phyloP scores from a whole-genome alignment of 1,140 invertebrate genomes.

The Drosophila serrata region DNA sequence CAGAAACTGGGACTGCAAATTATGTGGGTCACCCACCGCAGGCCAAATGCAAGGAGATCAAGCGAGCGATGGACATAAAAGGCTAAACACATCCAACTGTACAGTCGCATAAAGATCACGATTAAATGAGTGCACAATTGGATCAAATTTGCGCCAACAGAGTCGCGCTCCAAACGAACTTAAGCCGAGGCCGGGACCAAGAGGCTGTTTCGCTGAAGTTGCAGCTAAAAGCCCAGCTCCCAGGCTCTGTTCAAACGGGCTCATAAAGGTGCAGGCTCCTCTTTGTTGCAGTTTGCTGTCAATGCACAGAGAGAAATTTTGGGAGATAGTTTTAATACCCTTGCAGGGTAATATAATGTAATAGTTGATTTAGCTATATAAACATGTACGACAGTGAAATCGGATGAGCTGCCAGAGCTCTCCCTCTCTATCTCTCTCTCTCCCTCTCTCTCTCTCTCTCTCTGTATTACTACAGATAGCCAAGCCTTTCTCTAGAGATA shows the following conservation, averaged over 20 bases:
- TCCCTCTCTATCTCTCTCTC: too few relatives aligned
- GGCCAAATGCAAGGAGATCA: slow-evolving; percentile 55
- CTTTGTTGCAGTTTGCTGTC: slow-evolving; percentile 33
- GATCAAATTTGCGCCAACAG: slow-evolving; percentile 82
- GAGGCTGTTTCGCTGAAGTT: slow-evolving; percentile 3
- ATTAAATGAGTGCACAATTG: slow-evolving; percentile 84
- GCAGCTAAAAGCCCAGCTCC: slow-evolving; percentile 35
- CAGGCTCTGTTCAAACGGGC: slow-evolving; percentile 42
- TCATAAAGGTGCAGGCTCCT: slow-evolving; percentile 69
- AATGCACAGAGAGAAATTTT: slow-evolving; percentile 7
- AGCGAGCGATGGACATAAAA: slow-evolving; percentile 73
- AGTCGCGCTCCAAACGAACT: slow-evolving; percentile 47
- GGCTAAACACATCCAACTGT: slow-evolving; percentile 83
- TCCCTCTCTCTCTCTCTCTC: too few relatives aligned
- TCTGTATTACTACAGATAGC: too few relatives aligned
- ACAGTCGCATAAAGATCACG: slow-evolving; percentile 83
- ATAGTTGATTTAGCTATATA: too few relatives aligned
- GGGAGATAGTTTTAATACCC: too few relatives aligned
- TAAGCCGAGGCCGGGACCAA: slow-evolving; percentile 33
- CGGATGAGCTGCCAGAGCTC: too few relatives aligned
- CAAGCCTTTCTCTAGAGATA: too few relatives aligned
- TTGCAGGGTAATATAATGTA: too few relatives aligned
- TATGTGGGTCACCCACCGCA: slow-evolving; percentile 77
- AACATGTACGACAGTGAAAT: too few relatives aligned
- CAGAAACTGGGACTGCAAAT: slow-evolving; percentile 41